Evolutionary conservation across 2,888 invertebrate species (phyloP), one percentile per base, ranked within the genome.

Genomic region (Caradrina clavipalpis): DNA sequence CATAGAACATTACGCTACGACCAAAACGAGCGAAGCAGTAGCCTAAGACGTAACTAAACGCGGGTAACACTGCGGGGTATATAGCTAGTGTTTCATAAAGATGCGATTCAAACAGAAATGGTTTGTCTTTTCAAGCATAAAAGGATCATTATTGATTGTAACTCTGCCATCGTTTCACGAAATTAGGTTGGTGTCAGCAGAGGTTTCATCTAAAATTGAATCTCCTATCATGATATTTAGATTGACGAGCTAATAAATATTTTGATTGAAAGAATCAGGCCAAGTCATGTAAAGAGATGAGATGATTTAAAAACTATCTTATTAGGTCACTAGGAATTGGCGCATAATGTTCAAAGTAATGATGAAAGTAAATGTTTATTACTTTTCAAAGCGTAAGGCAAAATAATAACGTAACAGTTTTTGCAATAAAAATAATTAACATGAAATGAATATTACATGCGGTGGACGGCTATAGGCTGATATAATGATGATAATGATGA

Each of bases 211-310:
- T 53, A 4, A 6, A 47, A 10, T 61, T 17, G 13, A 31, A 55
- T 47, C n/a, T 42, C n/a, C 55, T 11, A 56, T 42, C 13, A 22
- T 22, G n/a, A 65, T 31, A 17, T 55, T 58, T 15, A 58, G 42
- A 55, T 66, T 74, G 54, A 45, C 66, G 49, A 13, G 42, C 39
- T 35, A 56, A 49, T 56, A 42, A 57, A 61, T 22, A 35, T 56
- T 51, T 19, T 63, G 50, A 74, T 75, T 71, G 77, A 75, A 71
- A 53, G 59, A 75, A 60, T 71, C 21, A 75, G 77, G 77, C 22
- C 64, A 56, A 39, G n/a, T 62, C 54, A 49, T 21, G 19, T 67
- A 21, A 56, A 73, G 3, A 68, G 11, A 70, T 22, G 39, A 51
- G 26, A 31, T 51, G 45, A 60, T 69, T 68, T 57, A 35, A 15